Conservation (phyloP, 1,140 invertebrate genomes). For the Ostrea edulis region DNA sequence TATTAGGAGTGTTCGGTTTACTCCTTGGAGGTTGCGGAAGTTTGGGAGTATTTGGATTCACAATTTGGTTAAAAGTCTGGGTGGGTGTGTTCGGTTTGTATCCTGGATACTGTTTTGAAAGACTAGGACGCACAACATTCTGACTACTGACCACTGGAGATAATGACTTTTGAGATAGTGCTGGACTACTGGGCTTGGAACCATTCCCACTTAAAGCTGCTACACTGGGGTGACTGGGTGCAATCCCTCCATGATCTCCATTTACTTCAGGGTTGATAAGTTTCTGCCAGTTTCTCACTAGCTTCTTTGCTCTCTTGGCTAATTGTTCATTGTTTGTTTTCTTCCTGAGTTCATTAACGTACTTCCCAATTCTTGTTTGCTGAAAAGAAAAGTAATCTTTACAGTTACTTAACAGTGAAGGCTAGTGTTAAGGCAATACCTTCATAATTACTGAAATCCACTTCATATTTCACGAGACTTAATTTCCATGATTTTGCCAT, state of each 20-base stretch:
- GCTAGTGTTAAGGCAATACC: too few species aligned
- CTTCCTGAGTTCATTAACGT: conserved; percentile 93
- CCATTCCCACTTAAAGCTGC: conserved; percentile 57
- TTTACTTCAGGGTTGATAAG: conserved; percentile 81
- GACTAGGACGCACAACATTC: conserved; percentile 64
- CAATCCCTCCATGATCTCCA: conserved; percentile 59
- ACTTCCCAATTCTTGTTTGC: conserved; percentile 93
- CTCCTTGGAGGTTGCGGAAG: conserved; percentile 41
- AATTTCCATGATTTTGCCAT: too few species aligned
- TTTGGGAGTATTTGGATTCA: conserved; percentile 51
- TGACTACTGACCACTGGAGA: conserved; percentile 54
- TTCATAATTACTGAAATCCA: too few species aligned
- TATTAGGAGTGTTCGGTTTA: conserved; percentile 55
- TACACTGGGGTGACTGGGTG: conserved; percentile 48
- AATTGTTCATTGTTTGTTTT: conserved; percentile 89
- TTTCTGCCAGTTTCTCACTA: conserved; percentile 94
- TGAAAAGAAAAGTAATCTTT: conserved; percentile 72
- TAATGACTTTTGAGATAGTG: conserved; percentile 54
- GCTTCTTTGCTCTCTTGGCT: conserved; percentile 92
- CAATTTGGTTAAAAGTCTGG: conserved; percentile 34
- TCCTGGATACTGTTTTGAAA: conserved; percentile 56
- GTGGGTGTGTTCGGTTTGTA: conserved; percentile 54
- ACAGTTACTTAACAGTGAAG: not conserved
- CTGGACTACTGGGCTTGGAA: conserved; percentile 54
- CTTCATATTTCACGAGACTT: too few species aligned